Evolutionary conservation across 2,888 invertebrate genomes (phyloP), one percentile per base, ranked within the genome.

Genomic region (Apodemia duryi): DNA sequence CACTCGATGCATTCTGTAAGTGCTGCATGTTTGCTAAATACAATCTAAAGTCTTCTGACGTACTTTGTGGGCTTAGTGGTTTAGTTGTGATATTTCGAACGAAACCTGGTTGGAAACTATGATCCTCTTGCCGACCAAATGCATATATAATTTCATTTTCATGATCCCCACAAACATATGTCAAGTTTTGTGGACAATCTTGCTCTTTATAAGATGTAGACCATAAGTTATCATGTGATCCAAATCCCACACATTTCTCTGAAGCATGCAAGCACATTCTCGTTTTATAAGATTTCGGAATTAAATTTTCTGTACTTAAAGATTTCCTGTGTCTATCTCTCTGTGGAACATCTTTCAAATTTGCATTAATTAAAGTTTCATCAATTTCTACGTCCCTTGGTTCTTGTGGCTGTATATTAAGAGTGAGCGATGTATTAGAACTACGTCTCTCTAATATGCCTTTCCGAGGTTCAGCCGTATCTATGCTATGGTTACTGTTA

Each of bases 391-490:
- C 72, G 52, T 90, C 91, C 70, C 91, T 81, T 0, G 91, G 92
- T 64, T 92, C 91, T 62, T 86, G 84, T 0, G 86, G 84, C 66
- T 86, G 87, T 52, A 92, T 86, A 67, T 92, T 92, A 1, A 97
- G 93, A 0, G 97, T 97, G 9, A 97, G 85, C 63, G 96, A 97
- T 0, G 97, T 96, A 77, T 96, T 97, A 0, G 97, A 97, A 60
- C 96, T 96, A 43, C 97, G 92, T 70, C 97, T 93, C 76, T 96
- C 95, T 62, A 96, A 80, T 63, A 96, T 91, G 13, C 96, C 95
- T 75, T 95, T 95, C 0, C 81, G 80, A 0, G 83, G 85, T 73
- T 91, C 91, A 0, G 74, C 68, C 21, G 84, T 88, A 41, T 92
- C 92, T 61, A 92, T 92, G 64, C 92, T 93, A 54, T 84, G 83